A percentile compares a stretch with the other conserved stretches of the same genome.
These are phyloP conservation scores for Troglohyphantes excavatus DNA, from an alignment of 2,888 invertebrate genomes.

Conservation along the genomic window DNA sequence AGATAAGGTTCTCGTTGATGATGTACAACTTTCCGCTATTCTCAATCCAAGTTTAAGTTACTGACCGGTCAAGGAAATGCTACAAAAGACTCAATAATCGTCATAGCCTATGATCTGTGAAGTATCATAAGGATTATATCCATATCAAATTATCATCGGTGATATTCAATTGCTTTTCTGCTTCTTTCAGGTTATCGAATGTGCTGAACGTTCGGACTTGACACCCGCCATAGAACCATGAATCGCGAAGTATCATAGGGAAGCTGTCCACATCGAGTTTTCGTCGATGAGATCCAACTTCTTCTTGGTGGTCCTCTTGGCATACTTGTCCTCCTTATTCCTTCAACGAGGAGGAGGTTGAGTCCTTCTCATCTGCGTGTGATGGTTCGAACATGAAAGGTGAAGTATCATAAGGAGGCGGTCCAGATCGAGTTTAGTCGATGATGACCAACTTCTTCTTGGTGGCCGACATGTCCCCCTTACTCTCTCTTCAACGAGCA, in stretches of 20 bases:
- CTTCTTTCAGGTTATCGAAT: not conserved
- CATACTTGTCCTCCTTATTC: not conserved
- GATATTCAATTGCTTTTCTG: not conserved
- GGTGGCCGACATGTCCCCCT: not conserved
- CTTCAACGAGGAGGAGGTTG: not conserved
- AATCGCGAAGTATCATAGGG: conserved; percentile 27
- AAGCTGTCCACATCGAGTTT: conserved; percentile 51
- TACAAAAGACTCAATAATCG: too few species aligned
- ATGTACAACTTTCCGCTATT: too few species aligned
- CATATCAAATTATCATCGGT: conserved; percentile 34
- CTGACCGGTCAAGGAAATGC: too few species aligned
- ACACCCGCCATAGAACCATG: not conserved
- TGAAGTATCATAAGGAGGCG: conserved; percentile 44
- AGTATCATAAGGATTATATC: conserved; percentile 33
- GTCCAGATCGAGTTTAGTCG: conserved; percentile 55
- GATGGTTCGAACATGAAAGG: conserved; percentile 71
- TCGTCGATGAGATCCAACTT: conserved; percentile 32
- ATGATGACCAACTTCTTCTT: not conserved
- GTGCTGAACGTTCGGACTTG: not conserved
- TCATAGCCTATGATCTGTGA: too few species aligned
- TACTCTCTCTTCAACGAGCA: conserved; percentile 11
- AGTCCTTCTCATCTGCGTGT: conserved; percentile 67
- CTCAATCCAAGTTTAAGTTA: too few species aligned
- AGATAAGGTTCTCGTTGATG: too few species aligned
- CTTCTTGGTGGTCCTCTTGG: not conserved